Evolutionary conservation across 1,140 invertebrate genomes (phyloP).

Genomic region (Leptinotarsa undecemlineata): DNA sequence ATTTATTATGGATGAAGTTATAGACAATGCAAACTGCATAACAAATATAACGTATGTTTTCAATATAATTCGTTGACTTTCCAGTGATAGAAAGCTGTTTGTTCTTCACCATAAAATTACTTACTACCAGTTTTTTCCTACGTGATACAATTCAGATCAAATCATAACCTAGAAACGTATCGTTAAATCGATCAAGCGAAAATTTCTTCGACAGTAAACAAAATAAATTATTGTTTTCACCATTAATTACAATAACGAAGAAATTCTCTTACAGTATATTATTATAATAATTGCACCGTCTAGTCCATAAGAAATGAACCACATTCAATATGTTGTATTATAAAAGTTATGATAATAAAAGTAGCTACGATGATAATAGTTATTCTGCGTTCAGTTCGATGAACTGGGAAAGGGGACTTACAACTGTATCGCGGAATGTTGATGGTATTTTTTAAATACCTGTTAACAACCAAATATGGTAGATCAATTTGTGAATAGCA

Average conservation of each 20-base stretch:
- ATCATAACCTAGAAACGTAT: constrained; percentile 3
- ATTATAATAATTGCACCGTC: constrained; percentile 6
- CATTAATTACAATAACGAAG: neutral
- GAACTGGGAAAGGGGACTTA: too few relatives aligned
- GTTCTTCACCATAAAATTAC: neutral
- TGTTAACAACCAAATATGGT: too few relatives aligned
- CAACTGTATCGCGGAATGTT: too few relatives aligned
- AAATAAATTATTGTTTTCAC: constrained; percentile 4
- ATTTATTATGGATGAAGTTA: too few relatives aligned
- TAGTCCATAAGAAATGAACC: neutral
- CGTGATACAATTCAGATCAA: neutral
- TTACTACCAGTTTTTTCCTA: neutral
- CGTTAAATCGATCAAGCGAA: neutral
- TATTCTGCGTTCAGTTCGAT: too few relatives aligned
- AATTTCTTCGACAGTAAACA: neutral
- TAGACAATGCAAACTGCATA: too few relatives aligned
- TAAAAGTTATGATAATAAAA: too few relatives aligned
- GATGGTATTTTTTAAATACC: too few relatives aligned
- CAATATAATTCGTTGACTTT: neutral
- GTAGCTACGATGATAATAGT: too few relatives aligned
- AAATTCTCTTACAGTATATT: neutral
- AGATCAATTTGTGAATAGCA: too few relatives aligned
- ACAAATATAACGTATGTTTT: too few relatives aligned
- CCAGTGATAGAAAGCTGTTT: neutral
- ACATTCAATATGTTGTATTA: neutral